Base-by-base conservation (phyloP, 1,140 invertebrate genomes). In the Brachionus manjavacas region DNA sequence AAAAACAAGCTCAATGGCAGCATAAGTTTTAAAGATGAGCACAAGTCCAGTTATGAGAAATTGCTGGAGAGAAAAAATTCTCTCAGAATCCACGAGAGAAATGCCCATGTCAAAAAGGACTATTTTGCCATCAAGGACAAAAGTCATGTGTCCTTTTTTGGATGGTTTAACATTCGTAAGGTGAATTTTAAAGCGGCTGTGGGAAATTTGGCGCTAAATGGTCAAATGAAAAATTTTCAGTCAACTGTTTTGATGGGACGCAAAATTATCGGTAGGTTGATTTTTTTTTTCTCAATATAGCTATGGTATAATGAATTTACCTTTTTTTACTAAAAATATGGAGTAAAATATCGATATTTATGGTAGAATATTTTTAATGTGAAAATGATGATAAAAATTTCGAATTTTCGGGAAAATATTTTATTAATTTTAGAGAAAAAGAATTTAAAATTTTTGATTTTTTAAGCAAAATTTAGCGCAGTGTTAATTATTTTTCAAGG, bases 1-100 rank as follows among this genome's bases (percentile, higher is more conserved):
- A 95, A 96, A 87, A 95, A 96, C 87, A 97, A 96, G 1, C 94
- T 95, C 88, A 93, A 94, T 86, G 95, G 68, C n/a, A 72, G 31
- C 8, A 81, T 43, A 39, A 43, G 25, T 46, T 64, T 68, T 46
- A 81, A 43, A 12, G 52, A 60, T 60, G 49, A 81, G 31, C 79
- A 41, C 8, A 60, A 81, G 31, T n/a, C 20, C 1, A 55, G 39
- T n/a, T 66, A 64, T 64, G 35, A 64, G 16, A 81, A 46, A 7
- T 14, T 81, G 25, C 39, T 81, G 11, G 79, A 81, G 31, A 60
- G 39, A 68, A 81, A 35, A 81, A 43, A 41, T n/a, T 81, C 79
- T 7, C 11, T 43, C 12, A 23, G 39, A 81, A 60, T 25, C 9
- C 79, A 81, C 25, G 16, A 80, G 31, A 80, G 16, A 66, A 35